phyloP scores from a whole-genome alignment of 2,113 vertebrate species.

The Neolamprologus sp. region DNA sequence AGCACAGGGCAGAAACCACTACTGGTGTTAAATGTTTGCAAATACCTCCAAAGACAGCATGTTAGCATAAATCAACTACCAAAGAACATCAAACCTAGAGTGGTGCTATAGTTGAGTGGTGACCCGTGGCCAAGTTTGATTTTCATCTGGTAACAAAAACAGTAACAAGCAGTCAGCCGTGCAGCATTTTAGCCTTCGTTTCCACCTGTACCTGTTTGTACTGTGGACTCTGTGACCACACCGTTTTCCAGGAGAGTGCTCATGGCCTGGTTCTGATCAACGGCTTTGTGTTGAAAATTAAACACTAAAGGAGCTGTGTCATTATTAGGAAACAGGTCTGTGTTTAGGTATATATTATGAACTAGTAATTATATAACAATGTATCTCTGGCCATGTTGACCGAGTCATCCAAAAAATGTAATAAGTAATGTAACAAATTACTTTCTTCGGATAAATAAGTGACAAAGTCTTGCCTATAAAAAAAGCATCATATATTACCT shows the following conservation, averaged over 20 bases:
- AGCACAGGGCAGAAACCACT: not conserved
- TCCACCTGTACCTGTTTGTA: not conserved
- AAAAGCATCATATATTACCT: not conserved
- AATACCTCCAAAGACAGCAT: not conserved
- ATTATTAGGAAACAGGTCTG: not conserved
- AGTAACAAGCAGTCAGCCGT: not conserved
- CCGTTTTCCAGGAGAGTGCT: not conserved
- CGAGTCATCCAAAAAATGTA: not conserved
- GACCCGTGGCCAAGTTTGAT: not conserved
- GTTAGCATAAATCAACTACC: not conserved
- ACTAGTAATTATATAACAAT: not conserved
- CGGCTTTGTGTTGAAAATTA: not conserved
- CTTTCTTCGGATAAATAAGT: not conserved
- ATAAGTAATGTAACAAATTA: not conserved
- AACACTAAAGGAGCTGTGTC: not conserved
- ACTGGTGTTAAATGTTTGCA: not conserved
- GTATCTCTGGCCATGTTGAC: not conserved
- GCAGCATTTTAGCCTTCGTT: not conserved
- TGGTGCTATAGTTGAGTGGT: not conserved
- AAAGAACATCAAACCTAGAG: not conserved
- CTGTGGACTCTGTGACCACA: not conserved
- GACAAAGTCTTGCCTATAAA: not conserved
- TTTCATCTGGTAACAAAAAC: not conserved
- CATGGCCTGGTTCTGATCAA: not conserved
- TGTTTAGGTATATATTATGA: not conserved